Evolutionary conservation across 2,888 invertebrate species (phyloP).

Genomic region (Plebejus anna): DNA sequence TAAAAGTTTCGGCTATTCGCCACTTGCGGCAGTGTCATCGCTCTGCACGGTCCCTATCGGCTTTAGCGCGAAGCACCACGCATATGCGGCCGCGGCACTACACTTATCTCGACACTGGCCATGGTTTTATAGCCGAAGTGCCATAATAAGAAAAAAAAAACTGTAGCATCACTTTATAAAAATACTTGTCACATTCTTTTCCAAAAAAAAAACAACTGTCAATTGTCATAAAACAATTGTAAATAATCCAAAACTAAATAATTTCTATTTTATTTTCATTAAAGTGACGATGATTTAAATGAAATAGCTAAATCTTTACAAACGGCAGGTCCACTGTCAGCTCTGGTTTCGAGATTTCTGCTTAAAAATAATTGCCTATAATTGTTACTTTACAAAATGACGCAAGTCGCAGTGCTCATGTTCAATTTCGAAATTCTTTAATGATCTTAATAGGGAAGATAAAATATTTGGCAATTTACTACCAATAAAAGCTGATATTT

Average conservation of each 20-base stretch:
- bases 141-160: too few species aligned
- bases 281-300: not conserved
- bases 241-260: not conserved
- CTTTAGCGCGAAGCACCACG: too few species aligned
- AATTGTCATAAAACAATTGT: not conserved
- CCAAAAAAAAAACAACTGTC: not conserved
- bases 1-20: too few species aligned
- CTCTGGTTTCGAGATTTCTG: not conserved
- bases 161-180: not conserved
- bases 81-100: too few species aligned
- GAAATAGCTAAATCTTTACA: not conserved
- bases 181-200: not conserved
- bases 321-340: not conserved
- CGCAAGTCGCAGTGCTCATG: conserved; percentile 13
- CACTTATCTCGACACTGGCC: too few species aligned
- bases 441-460: not conserved
- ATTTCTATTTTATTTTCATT: not conserved
- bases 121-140: too few species aligned
- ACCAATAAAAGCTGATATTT: not conserved
- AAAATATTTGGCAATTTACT: not conserved
- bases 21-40: too few species aligned
- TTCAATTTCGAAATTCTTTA: conserved; percentile 2
- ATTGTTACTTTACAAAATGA: conserved; percentile 21
- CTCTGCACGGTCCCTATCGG: too few species aligned
- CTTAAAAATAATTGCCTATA: not conserved